These are phyloP conservation scores for Malurus cyaneus DNA, from an alignment of 2,113 vertebrate genomes.

Conservation along the genomic window DNA sequence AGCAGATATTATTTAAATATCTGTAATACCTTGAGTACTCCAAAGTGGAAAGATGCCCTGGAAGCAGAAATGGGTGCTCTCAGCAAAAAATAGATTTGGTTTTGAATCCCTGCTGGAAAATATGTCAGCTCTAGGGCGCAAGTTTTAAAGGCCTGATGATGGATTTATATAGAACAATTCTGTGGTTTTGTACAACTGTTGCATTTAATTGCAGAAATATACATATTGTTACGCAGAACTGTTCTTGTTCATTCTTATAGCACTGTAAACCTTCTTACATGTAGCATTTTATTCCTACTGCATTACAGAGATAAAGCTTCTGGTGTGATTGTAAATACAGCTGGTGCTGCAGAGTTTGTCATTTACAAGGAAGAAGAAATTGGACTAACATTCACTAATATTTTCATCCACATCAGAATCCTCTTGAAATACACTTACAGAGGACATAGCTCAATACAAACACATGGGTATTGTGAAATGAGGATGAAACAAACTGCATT, in stretches of 20 bases:
- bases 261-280: neutral
- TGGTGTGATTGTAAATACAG: constrained; percentile 13
- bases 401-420: constrained; percentile 11
- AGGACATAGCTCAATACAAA: neutral
- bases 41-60: neutral
- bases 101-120: neutral
- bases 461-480: neutral
- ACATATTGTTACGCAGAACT: neutral
- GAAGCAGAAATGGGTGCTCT: neutral
- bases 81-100: neutral
- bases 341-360: neutral
- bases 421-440: neutral
- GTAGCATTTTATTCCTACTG: neutral
- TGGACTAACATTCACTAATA: neutral
- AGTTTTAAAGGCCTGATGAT: neutral
- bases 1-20: neutral
- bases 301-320: neutral
- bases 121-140: neutral
- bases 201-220: neutral
- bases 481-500: neutral
- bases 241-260: neutral
- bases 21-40: neutral
- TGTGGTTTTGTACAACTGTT: neutral
- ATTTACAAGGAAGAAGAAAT: neutral
- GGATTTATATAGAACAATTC: neutral